A percentile compares a stretch with the other conserved stretches of the same genome.
phyloP scores from a whole-genome alignment of 2,797 vertebrate genomes.

The Streptopelia turtur region DNA sequence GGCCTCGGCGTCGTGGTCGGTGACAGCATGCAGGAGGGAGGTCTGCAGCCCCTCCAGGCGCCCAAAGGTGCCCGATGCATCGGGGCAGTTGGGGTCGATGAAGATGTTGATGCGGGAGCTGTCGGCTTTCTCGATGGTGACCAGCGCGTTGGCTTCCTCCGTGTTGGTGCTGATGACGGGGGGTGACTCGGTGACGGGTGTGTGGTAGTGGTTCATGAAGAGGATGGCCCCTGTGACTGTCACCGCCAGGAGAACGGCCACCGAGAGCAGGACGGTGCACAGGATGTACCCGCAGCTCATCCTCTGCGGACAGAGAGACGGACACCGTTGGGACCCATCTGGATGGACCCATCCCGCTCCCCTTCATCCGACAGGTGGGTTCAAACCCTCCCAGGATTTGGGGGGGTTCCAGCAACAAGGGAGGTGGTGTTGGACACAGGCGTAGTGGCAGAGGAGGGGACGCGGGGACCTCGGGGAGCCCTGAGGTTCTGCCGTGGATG shows the following conservation, averaged over 20 bases:
- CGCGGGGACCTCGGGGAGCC: neutral
- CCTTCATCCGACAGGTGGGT: neutral
- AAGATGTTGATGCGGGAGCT: conserved; percentile 96
- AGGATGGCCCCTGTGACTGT: conserved; percentile 92
- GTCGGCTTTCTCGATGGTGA: conserved; percentile 92
- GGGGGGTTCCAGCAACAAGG: fast-evolving
- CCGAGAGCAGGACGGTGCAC: conserved; percentile 92
- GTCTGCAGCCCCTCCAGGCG: conserved; percentile 91
- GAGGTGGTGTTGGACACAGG: fast-evolving
- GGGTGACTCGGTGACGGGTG: conserved; percentile 85
- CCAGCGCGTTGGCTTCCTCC: conserved; percentile 92
- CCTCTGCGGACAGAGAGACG: conserved; percentile 76
- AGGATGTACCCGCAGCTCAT: conserved; percentile 92
- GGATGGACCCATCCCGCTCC: fast-evolving
- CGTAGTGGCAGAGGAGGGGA: neutral
- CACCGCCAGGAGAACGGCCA: conserved; percentile 91
- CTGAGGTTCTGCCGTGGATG: neutral
- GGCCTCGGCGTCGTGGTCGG: conserved; percentile 85
- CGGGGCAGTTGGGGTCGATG: conserved; percentile 96
- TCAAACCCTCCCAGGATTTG: neutral
- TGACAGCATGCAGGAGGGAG: conserved; percentile 87
- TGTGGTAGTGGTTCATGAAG: conserved; percentile 94
- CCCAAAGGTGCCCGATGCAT: conserved; percentile 86
- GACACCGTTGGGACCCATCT: fast-evolving
- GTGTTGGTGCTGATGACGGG: conserved; percentile 93